Evolutionary conservation across 2,113 vertebrate genomes (phyloP).

Genomic region (Coptodon rendalli): DNA sequence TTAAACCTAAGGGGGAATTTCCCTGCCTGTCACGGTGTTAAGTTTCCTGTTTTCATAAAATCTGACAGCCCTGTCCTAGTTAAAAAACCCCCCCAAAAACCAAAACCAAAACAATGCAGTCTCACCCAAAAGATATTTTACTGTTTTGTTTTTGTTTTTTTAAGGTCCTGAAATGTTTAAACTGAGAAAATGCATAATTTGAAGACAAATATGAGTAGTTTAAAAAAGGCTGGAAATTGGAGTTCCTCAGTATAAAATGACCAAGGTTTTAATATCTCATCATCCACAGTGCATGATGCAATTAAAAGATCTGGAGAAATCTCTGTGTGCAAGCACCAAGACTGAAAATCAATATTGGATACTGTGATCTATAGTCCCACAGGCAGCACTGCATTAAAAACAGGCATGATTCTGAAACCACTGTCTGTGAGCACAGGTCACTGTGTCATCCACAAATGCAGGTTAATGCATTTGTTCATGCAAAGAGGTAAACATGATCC

Average conservation of each 20-base stretch:
- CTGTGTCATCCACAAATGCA: not conserved
- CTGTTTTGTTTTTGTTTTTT: not conserved
- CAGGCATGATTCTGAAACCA: not conserved
- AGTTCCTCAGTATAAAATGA: not conserved
- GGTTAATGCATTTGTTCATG: not conserved
- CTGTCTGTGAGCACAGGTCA: not conserved
- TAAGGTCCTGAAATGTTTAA: not conserved
- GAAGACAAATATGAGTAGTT: not conserved
- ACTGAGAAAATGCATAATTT: not conserved
- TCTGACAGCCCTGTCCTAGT: not conserved
- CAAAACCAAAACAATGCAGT: not conserved
- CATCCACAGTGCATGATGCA: not conserved
- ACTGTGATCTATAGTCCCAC: not conserved
- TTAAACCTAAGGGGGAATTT: not conserved
- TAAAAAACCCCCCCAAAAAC: rapidly evolving
- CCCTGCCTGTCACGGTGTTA: not conserved
- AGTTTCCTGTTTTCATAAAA: not conserved
- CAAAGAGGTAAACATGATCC: not conserved
- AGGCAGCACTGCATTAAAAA: not conserved
- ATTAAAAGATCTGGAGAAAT: not conserved
- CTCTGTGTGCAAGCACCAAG: not conserved
- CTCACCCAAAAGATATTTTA: not conserved
- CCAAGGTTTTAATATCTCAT: not conserved
- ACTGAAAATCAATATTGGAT: not conserved
- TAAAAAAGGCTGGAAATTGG: not conserved